These are phyloP conservation scores for Lordiphosa stackelbergi DNA, from an alignment of 1,140 invertebrate species.

Conservation along the genomic window DNA sequence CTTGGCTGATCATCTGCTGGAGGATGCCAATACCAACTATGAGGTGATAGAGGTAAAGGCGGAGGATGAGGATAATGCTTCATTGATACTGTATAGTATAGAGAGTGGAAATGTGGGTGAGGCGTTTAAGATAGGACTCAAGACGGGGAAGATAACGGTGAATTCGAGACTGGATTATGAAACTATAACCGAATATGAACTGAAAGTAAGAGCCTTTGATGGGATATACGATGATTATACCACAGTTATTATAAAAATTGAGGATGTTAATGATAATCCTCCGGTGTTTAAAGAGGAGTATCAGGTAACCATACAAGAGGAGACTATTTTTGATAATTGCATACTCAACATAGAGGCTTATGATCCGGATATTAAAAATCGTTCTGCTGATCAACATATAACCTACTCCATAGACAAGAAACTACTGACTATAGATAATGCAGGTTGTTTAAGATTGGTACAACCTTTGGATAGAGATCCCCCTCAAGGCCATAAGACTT, in stretches of 20 bases:
- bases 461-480: conserved; percentile 92
- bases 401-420: conserved; percentile 85
- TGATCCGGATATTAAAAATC: conserved; percentile 90
- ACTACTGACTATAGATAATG: conserved; percentile 83
- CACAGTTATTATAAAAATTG: conserved; percentile 86
- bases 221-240: conserved; percentile 86
- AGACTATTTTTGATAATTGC: conserved; percentile 81
- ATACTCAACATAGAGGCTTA: conserved; percentile 85
- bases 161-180: conserved; percentile 90
- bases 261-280: conserved; percentile 90
- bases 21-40: conserved; percentile 88
- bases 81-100: conserved; percentile 88
- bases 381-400: conserved; percentile 85
- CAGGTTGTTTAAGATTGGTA: conserved; percentile 86
- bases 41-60: conserved; percentile 90
- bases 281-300: conserved; percentile 84
- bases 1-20: conserved; percentile 86
- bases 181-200: conserved; percentile 85
- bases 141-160: conserved; percentile 89
- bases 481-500: conserved; percentile 88
- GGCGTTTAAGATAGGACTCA: conserved; percentile 87
- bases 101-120: conserved; percentile 86
- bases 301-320: conserved; percentile 85
- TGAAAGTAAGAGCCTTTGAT: conserved; percentile 88
- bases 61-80: conserved; percentile 87